Evolutionary conservation across 1,140 invertebrate species (phyloP).

Genomic region (Alviniconcha marisindica): DNA sequence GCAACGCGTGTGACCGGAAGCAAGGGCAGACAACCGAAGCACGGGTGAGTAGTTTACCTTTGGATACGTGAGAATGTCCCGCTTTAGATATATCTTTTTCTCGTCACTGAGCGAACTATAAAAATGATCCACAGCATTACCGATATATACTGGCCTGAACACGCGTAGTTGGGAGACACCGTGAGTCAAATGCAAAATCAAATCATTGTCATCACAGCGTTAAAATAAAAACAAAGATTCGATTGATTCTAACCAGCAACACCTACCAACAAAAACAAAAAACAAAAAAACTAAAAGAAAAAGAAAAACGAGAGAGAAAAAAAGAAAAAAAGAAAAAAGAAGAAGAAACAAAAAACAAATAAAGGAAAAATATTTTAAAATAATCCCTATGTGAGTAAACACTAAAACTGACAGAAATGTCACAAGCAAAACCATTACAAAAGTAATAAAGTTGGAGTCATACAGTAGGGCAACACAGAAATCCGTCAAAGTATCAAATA

Average conservation of each 20-base stretch:
- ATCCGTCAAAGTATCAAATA: background rate
- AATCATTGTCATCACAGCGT: background rate
- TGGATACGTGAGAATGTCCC: conserved; percentile 73
- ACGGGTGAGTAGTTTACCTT: conserved; percentile 66
- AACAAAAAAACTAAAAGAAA: background rate
- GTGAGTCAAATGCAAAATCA: conserved; percentile 28
- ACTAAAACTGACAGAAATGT: background rate
- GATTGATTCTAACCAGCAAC: no score
- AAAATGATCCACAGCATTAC: conserved; percentile 63
- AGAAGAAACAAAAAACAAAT: background rate
- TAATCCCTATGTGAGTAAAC: no score
- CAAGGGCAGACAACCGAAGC: background rate
- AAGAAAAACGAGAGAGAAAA: background rate
- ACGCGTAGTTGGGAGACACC: conserved; percentile 50
- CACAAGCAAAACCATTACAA: background rate
- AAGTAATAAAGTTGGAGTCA: background rate
- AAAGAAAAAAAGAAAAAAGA: background rate
- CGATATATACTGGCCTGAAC: conserved; percentile 54
- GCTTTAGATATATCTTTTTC: conserved; percentile 72
- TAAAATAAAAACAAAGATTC: background rate
- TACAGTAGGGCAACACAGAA: background rate
- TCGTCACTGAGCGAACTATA: conserved; percentile 75
- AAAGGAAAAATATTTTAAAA: no score
- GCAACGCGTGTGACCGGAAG: background rate
- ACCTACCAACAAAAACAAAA: no score